Base-by-base conservation (phyloP, 64 coral and sea anemone genomes). In the Montipora efflorescens region DNA sequence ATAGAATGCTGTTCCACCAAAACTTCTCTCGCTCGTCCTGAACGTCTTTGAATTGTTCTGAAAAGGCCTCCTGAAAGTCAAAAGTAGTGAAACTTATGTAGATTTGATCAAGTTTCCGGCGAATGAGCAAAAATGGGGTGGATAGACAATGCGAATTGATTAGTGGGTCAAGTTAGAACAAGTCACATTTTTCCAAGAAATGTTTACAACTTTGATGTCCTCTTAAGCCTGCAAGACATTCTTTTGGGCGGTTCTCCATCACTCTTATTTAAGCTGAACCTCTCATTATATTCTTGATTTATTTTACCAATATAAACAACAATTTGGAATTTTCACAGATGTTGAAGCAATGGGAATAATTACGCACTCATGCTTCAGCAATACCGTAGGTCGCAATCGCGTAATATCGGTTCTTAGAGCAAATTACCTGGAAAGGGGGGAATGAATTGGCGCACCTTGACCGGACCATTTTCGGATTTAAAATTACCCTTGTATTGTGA, bases 1-100 rank as follows among this genome's bases (percentile, higher is more conserved):
- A 97, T 0, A 97, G 59, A 48, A 97, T 48, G 16, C 96, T 88
- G 53, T 95, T 97, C 96, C 96, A 97, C 93, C 93, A 92, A 66
- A 59, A 92, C 25, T 94, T 87, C 57, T 97, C 96, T 74, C 88
- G 88, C 52, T 97, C 96, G 46, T 92, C 87, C 47, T 80, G 76
- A 16, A 84, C 70, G 25, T 97, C 96, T 79, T 88, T 88, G 13
- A 97, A 97, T 48, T 95, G 96, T 76, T 95, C 96, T 48, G 66
- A 75, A 53, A 97, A 97, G 18, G 96, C 89, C 45, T 97, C 93
- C 96, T 97, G 79, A 74, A 81, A 4, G 49, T 3, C 82, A 61
- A 76, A 21, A 53, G 53, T 51, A 88, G 81, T 3, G 79, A 75
- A n/a, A 57, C 36, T 57, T 57, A 57, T 57, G 53, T 57, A 0